These are phyloP conservation scores for Seriola rivoliana DNA, from an alignment of 2,113 vertebrate genomes.

Conservation along the genomic window DNA sequence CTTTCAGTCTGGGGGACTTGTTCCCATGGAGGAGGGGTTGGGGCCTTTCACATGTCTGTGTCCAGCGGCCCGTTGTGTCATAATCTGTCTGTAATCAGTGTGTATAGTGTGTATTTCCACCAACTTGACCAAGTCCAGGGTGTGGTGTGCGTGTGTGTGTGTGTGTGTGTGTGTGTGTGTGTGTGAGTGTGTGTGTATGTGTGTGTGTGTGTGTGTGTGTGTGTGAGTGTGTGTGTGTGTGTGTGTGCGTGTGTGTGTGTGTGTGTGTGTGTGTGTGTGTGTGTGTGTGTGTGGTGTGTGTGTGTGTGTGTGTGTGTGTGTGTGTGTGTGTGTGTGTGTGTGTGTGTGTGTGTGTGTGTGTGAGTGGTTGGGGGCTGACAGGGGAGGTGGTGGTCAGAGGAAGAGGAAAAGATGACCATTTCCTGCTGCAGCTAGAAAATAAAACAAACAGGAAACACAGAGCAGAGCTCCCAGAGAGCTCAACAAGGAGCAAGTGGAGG, in stretches of 20 bases:
- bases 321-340: constrained; percentile 9
- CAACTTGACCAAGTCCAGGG: background rate
- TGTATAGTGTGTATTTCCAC: background rate
- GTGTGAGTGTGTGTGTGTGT: too few species aligned
- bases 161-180: background rate
- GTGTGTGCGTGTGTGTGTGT: too few species aligned
- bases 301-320: background rate
- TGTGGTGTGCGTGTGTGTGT: background rate
- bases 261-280: too few species aligned
- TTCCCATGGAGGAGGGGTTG: too few species aligned
- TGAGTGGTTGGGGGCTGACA: background rate
- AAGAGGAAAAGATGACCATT: constrained; percentile 77
- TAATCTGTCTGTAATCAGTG: too few species aligned
- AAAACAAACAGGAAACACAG: constrained; percentile 79
- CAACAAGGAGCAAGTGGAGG: constrained; percentile 16
- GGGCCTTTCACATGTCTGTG: background rate
- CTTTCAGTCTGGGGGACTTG: too few species aligned
- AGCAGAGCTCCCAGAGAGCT: constrained; percentile 52
- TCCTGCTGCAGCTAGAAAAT: constrained; percentile 75
- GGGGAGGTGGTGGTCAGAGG: constrained; percentile 31
- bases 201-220: too few species aligned
- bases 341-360: constrained; percentile 17
- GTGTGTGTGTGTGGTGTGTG: too few species aligned
- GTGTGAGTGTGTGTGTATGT: too few species aligned
- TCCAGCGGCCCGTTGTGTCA: background rate